Conservation (phyloP, 2,888 invertebrate species). For the Chesias legatella region DNA sequence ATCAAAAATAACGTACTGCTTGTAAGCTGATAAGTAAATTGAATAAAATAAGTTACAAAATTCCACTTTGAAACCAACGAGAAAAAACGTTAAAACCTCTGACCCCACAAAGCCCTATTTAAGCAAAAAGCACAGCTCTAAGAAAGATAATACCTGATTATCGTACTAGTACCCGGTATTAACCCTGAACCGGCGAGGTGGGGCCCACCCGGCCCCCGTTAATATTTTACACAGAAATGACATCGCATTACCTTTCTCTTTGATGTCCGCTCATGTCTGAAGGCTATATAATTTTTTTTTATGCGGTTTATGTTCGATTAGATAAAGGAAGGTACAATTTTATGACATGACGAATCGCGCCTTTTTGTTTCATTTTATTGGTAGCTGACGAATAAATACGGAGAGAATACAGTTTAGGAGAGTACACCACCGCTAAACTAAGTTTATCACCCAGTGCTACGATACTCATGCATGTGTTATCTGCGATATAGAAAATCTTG, state of each 20-base stretch:
- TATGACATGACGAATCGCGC: constrained; percentile 20
- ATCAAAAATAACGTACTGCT: too few species aligned
- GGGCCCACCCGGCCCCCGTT: constrained; percentile 53
- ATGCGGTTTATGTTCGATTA: constrained; percentile 32
- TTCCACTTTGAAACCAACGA: too few species aligned
- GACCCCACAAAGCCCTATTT: too few species aligned
- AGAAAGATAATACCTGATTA: constrained; percentile 56
- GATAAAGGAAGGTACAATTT: constrained; percentile 18
- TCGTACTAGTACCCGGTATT: constrained; percentile 62
- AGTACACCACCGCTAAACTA: too few species aligned
- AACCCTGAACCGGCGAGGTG: constrained; percentile 67
- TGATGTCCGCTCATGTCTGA: constrained; percentile 67
- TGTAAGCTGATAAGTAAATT: too few species aligned
- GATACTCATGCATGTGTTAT: too few species aligned
- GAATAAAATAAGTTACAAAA: too few species aligned
- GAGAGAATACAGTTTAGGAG: too few species aligned
- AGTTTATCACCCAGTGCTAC: too few species aligned
- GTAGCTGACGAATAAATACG: too few species aligned
- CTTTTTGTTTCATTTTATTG: neutral
- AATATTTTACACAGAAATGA: constrained; percentile 72
- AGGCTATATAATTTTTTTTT: constrained; percentile 65
- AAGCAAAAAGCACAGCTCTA: neutral
- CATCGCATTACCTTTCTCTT: constrained; percentile 73
- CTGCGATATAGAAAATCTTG: too few species aligned
- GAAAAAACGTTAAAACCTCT: too few species aligned